Evolutionary conservation across 2,113 vertebrate genomes (phyloP), one percentile per base, ranked within the genome.

Genomic region (Etheostoma cragini): DNA sequence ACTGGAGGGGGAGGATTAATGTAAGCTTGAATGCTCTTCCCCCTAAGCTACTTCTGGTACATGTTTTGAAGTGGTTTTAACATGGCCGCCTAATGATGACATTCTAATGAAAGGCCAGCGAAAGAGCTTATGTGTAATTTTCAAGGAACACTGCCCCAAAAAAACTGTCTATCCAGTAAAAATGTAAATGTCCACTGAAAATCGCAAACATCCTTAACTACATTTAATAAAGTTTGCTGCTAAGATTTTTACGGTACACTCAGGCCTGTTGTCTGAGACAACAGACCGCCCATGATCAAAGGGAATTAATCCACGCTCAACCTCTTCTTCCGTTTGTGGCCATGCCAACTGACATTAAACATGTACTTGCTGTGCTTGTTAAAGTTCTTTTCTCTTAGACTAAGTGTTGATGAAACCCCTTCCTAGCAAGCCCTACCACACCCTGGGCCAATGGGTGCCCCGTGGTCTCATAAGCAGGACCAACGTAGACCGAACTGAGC

Each of bases 51-150:
- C 77, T 74, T 81, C 30, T 83, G 68, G 60, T 47, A 17, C 3
- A 21, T 56, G 78, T 74, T 76, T 80, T 53, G 7, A 67, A 11
- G 83, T 66, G 84, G 86, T 90, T 89, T 88, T 38, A 89, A 87
- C 57, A 71, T 72, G 65, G 47, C 72, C 15, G 13, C 84, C 68
- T 83, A 88, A 92, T 91, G 87, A 87, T 90, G 89, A 87, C 73
- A 88, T 79, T 83, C 19, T 83, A 90, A 91, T 91, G 77, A 89
- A 87, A 91, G 85, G 68, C 75, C 17, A 33, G 76, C 74, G 52
- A 75, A 76, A 49, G 75, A 80, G 61, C 64, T 88, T 68, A 78
- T 90, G 78, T 90, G 84, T 85, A 79, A 91, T 91, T 91, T 85
- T 61, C 56, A 58, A 68, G 66, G 24, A 76, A 67, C 62, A 64